Conservation (phyloP, 2,113 vertebrate genomes). For the Probosciger aterrimus region DNA sequence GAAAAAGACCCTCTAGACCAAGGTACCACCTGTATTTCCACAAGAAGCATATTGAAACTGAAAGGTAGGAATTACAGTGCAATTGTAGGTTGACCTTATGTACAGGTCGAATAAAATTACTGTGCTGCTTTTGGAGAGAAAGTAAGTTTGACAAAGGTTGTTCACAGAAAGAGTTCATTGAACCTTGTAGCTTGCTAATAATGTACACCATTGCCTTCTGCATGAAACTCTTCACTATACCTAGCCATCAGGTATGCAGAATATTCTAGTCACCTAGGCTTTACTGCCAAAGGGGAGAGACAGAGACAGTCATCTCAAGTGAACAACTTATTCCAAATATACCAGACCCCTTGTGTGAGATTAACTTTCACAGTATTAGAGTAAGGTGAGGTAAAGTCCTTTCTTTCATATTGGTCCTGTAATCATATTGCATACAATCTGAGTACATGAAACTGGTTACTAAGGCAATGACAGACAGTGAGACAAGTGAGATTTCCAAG, state of each 20-base stretch:
- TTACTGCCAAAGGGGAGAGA: neutral
- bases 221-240: neutral
- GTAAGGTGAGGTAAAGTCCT: neutral
- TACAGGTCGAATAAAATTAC: neutral
- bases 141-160: neutral
- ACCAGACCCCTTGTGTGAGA: neutral
- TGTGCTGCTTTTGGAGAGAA: neutral
- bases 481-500: neutral
- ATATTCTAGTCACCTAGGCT: neutral
- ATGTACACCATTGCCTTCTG: neutral
- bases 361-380: neutral
- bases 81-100: neutral
- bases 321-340: neutral
- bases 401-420: neutral
- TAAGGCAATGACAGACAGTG: neutral
- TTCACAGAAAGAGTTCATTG: neutral
- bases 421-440: neutral
- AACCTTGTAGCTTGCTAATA: neutral
- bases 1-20: neutral
- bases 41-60: neutral
- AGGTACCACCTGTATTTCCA: neutral
- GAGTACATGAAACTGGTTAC: neutral
- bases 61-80: neutral
- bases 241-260: neutral
- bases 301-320: neutral